These are phyloP conservation scores for Malurus melanocephalus DNA, from an alignment of 2,113 vertebrate genomes.

Conservation along the genomic window DNA sequence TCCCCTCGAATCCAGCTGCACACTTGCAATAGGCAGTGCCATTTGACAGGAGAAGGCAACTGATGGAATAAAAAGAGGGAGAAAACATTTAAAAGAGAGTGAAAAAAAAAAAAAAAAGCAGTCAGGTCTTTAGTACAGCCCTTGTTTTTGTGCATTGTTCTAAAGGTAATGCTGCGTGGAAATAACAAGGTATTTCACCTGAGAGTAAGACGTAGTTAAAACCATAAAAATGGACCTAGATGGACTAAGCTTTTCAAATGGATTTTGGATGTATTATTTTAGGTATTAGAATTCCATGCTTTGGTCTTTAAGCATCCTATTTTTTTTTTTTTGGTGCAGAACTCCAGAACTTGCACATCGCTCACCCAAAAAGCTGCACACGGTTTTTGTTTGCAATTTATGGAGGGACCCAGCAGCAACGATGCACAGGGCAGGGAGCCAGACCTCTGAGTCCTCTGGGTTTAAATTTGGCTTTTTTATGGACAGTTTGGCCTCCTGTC, in stretches of 20 bases:
- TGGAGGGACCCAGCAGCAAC: not conserved
- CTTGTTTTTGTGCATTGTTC: not conserved
- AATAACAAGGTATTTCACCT: not conserved
- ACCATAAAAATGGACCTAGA: not conserved
- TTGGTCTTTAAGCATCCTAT: not conserved
- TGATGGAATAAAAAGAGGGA: slow-evolving; percentile 28
- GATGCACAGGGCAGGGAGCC: not conserved
- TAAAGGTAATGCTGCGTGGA: not conserved
- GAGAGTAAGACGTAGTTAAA: not conserved
- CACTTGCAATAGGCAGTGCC: slow-evolving; percentile 79
- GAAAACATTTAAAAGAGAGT: not conserved
- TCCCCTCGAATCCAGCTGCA: slow-evolving; percentile 86
- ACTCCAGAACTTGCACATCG: not conserved
- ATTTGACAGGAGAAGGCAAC: slow-evolving; percentile 68
- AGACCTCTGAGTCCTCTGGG: too few relatives aligned
- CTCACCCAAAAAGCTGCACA: not conserved
- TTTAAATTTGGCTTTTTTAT: not conserved
- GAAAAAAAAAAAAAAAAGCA: not conserved
- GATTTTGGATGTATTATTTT: not conserved
- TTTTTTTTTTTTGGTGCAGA: not conserved
- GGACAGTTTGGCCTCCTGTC: not conserved
- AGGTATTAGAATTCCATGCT: not conserved
- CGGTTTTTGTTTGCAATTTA: not conserved
- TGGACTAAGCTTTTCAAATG: not conserved
- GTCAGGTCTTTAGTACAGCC: not conserved